Conservation (phyloP, 2,888 invertebrate species). For the Napeogenes sylphis region DNA sequence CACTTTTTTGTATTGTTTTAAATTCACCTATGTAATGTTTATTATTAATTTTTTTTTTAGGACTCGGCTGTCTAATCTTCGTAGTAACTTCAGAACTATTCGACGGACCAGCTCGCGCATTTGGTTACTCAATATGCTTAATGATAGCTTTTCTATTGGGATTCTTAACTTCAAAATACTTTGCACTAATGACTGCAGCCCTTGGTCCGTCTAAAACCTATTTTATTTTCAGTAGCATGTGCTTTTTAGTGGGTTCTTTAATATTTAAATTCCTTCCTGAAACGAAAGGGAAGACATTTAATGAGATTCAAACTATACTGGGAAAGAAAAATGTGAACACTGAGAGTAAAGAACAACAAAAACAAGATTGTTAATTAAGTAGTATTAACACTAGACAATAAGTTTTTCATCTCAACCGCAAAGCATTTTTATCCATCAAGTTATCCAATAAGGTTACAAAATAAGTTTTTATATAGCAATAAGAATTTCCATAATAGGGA, state of each 20-base stretch:
- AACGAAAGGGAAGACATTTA: constrained; percentile 56
- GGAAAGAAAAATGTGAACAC: constrained; percentile 18
- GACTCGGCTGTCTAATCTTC: constrained; percentile 52
- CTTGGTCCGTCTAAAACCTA: constrained; percentile 48
- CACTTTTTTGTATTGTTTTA: neutral
- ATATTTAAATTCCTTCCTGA: constrained; percentile 51
- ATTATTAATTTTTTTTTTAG: constrained; percentile 31
- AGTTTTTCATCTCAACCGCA: too few relatives aligned
- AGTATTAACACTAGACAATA: too few relatives aligned
- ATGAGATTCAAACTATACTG: constrained; percentile 50
- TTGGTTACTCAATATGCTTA: constrained; percentile 40
- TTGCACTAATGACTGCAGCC: constrained; percentile 36
- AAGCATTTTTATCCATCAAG: too few relatives aligned
- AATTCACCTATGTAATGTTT: neutral
- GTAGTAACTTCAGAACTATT: constrained; percentile 50
- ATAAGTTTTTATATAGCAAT: too few relatives aligned
- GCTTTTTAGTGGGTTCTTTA: constrained; percentile 38
- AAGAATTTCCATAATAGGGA: too few relatives aligned
- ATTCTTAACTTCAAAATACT: constrained; percentile 48
- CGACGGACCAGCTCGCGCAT: constrained; percentile 44
- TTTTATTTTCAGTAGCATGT: constrained; percentile 43
- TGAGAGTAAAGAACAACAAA: neutral
- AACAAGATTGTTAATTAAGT: too few relatives aligned
- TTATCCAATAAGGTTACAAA: too few relatives aligned
- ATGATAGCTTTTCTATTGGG: constrained; percentile 30